Evolutionary conservation across 1,140 invertebrate genomes (phyloP).

Genomic region (Pantala flavescens): DNA sequence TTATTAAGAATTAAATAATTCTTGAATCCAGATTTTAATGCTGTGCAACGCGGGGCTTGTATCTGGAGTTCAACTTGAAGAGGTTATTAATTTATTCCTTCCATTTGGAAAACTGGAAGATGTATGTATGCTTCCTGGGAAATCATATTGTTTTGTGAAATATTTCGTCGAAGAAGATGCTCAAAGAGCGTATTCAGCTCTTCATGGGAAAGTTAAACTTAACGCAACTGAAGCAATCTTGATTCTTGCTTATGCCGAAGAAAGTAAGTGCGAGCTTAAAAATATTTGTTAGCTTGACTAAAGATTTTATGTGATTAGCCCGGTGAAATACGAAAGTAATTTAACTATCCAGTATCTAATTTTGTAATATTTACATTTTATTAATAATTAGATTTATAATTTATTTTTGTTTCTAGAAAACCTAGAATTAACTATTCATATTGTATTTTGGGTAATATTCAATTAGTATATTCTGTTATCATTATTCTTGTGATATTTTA

Average conservation of each 20-base stretch:
- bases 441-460: too few relatives aligned
- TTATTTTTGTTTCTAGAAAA: too few relatives aligned
- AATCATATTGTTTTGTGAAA: slow-evolving; percentile 64
- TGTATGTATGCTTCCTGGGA: slow-evolving; percentile 54
- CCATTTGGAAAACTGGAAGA: slow-evolving; percentile 40
- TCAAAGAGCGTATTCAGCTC: slow-evolving; percentile 36
- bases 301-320: too few relatives aligned
- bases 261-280: slow-evolving; percentile 38
- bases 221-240: slow-evolving; percentile 43
- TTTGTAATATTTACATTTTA: too few relatives aligned
- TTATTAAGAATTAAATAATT: not conserved
- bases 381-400: too few relatives aligned
- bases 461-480: too few relatives aligned
- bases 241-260: slow-evolving; percentile 51
- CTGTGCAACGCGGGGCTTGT: slow-evolving; percentile 66
- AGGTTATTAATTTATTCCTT: slow-evolving; percentile 41
- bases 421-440: too few relatives aligned
- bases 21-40: slow-evolving; percentile 39
- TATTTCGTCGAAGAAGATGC: slow-evolving; percentile 42
- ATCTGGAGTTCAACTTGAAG: slow-evolving; percentile 54
- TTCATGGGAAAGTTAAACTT: slow-evolving; percentile 43
- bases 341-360: too few relatives aligned
- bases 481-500: too few relatives aligned
- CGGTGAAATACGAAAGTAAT: too few relatives aligned
- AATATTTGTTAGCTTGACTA: too few relatives aligned